Evolutionary conservation across 2,888 invertebrate species (phyloP).

Genomic region (Mesorhabditis belari): DNA sequence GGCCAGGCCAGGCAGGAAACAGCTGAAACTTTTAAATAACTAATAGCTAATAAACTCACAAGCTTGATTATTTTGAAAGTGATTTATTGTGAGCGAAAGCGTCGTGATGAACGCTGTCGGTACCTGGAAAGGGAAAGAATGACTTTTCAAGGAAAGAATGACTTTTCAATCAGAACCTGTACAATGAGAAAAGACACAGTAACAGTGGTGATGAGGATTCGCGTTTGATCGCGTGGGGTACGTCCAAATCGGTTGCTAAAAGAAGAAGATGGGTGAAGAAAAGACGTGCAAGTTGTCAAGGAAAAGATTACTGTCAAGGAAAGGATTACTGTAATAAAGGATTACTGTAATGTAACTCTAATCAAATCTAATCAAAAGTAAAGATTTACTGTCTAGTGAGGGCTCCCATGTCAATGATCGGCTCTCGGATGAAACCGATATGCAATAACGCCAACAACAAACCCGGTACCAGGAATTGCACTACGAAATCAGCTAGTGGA

Average conservation of each 20-base stretch:
- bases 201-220: slow-evolving; percentile 50
- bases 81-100: slow-evolving; percentile 47
- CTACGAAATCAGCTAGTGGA: slow-evolving; percentile 48
- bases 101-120: slow-evolving; percentile 50
- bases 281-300: neutral
- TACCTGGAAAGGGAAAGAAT: too few species aligned
- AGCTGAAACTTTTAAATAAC: neutral
- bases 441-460: slow-evolving; percentile 43
- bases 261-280: neutral
- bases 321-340: neutral
- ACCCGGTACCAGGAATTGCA: slow-evolving; percentile 50
- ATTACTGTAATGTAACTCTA: slow-evolving; percentile 1
- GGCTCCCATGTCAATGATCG: slow-evolving; percentile 45
- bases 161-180: slow-evolving; percentile 2
- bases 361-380: neutral
- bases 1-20: neutral
- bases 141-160: too few species aligned
- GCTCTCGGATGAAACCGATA: slow-evolving; percentile 49
- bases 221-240: slow-evolving; percentile 49
- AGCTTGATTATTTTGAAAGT: slow-evolving; percentile 47
- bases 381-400: slow-evolving; percentile 41
- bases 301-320: neutral
- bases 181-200: slow-evolving; percentile 50
- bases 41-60: slow-evolving; percentile 22
- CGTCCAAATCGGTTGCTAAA: slow-evolving; percentile 51